Evolutionary conservation across 2,113 vertebrate species (phyloP).

Genomic region (Phalacrocorax pelagicus): DNA sequence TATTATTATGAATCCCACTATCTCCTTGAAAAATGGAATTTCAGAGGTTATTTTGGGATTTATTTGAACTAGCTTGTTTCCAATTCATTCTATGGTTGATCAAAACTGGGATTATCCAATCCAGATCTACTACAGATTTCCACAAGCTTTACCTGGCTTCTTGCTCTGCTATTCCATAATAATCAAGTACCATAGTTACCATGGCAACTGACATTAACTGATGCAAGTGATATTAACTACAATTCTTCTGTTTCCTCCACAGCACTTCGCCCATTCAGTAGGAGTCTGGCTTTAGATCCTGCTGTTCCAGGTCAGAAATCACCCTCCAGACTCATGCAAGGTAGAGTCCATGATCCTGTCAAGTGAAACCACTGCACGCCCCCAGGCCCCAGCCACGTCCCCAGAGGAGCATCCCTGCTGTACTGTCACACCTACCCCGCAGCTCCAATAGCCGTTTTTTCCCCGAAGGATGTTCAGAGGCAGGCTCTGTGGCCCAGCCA

Average conservation of each 20-base stretch:
- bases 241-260: not conserved
- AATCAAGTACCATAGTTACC: not conserved
- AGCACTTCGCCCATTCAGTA: not conserved
- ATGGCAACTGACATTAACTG: not conserved
- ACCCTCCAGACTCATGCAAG: not conserved
- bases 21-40: not conserved
- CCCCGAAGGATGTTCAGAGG: not conserved
- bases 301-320: not conserved
- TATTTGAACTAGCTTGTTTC: not conserved
- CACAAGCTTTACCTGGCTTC: not conserved
- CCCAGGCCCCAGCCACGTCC: not conserved
- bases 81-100: not conserved
- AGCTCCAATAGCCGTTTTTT: not conserved
- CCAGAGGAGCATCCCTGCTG: not conserved
- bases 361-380: not conserved
- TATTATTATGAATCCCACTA: not conserved
- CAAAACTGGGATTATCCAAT: not conserved
- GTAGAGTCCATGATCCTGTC: rapidly evolving
- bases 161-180: not conserved
- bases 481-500: not conserved
- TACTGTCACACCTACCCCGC: rapidly evolving
- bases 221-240: not conserved
- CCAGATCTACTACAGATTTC: not conserved
- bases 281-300: not conserved
- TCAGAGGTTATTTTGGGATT: not conserved